Percentiles rank a stretch among this genome's conserved stretches.
These are phyloP conservation scores for Forbesichthys agassizii DNA, from an alignment of 2,113 vertebrate genomes.

Conservation along the genomic window DNA sequence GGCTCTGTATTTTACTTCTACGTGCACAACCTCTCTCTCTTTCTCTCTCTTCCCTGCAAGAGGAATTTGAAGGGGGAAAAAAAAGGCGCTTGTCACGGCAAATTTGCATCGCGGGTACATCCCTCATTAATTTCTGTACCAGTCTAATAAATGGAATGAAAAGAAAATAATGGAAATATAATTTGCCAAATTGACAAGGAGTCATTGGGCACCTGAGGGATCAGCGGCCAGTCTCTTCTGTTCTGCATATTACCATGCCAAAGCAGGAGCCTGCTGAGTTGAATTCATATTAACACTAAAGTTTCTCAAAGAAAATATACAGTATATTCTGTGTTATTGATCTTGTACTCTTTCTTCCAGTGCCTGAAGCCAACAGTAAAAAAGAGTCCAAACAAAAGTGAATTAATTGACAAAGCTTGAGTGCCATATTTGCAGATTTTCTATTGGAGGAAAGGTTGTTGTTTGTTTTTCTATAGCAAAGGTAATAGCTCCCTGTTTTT, in stretches of 20 bases:
- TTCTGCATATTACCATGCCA: constrained; percentile 35
- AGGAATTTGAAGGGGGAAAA: constrained; percentile 37
- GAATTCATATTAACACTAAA: not conserved
- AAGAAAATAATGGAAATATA: constrained; percentile 67
- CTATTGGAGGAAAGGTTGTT: not conserved
- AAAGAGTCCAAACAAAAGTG: constrained; percentile 1
- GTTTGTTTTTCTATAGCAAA: constrained; percentile 15
- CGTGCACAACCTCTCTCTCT: constrained; percentile 15
- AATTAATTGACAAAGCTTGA: constrained; percentile 14
- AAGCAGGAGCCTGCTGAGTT: constrained; percentile 21
- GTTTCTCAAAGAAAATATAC: constrained; percentile 14
- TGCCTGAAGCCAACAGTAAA: not conserved
- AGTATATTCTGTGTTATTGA: constrained; percentile 13
- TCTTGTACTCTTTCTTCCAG: constrained; percentile 2
- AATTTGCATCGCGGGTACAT: constrained; percentile 56
- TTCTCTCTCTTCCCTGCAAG: constrained; percentile 29
- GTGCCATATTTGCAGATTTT: constrained; percentile 1
- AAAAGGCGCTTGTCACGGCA: constrained; percentile 31
- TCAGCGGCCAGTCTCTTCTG: constrained; percentile 34
- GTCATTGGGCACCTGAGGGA: constrained; percentile 48
- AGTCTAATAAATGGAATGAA: constrained; percentile 68
- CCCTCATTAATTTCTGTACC: constrained; percentile 64
- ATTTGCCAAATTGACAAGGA: constrained; percentile 66
- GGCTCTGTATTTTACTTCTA: constrained; percentile 18
- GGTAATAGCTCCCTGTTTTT: not conserved